Conservation (phyloP, 2,113 vertebrate species). For the Mobula hypostoma region DNA sequence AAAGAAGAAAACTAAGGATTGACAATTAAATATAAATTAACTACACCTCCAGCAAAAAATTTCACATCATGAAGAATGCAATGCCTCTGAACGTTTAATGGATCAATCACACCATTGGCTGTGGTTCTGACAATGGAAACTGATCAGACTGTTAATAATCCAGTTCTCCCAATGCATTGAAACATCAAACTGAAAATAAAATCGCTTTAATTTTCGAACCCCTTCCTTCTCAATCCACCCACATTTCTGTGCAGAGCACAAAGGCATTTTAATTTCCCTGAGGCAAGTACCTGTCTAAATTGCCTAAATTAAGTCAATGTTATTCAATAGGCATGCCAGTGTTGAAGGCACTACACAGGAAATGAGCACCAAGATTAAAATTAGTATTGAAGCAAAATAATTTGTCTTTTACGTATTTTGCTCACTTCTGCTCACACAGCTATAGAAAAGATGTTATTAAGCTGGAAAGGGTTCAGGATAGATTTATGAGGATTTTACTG, state of each 20-base stretch:
- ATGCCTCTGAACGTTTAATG: neutral
- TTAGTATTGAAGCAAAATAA: neutral
- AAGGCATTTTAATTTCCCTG: slow-evolving; percentile 50
- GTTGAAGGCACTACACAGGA: neutral
- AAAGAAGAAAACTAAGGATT: neutral
- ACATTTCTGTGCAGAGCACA: slow-evolving; percentile 41
- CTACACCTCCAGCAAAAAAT: neutral
- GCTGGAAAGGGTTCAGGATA: too few relatives aligned
- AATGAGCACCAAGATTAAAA: neutral
- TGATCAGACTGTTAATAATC: slow-evolving; percentile 44
- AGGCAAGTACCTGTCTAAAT: slow-evolving; percentile 51
- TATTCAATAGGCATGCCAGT: slow-evolving; percentile 47
- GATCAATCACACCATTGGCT: slow-evolving; percentile 9
- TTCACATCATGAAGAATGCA: neutral
- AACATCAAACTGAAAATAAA: slow-evolving; percentile 49
- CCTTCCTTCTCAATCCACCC: neutral
- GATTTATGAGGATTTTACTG: too few relatives aligned
- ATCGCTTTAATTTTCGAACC: slow-evolving; percentile 40
- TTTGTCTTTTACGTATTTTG: neutral
- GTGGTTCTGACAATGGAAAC: slow-evolving; percentile 43
- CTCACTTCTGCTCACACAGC: too few relatives aligned
- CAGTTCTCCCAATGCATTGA: slow-evolving; percentile 44
- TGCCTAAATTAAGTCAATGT: slow-evolving; percentile 48
- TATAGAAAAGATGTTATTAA: too few relatives aligned
- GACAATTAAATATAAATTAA: slow-evolving; percentile 23